Evolutionary conservation across 2,888 invertebrate genomes (phyloP).

Genomic region (Lasioglossum oenotherae): DNA sequence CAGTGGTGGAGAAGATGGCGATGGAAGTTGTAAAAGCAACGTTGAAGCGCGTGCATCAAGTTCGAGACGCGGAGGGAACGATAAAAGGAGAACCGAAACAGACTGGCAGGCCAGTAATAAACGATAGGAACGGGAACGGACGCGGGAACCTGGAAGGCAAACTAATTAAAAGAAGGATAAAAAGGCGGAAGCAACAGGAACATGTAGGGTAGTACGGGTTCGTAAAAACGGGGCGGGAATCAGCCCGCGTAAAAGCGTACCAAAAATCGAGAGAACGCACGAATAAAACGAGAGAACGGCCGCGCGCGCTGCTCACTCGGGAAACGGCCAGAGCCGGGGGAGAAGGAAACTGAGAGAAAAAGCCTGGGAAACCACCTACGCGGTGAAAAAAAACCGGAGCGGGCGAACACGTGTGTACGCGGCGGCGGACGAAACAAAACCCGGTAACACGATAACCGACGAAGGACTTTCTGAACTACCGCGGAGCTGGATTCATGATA

Average conservation of each 20-base stretch:
- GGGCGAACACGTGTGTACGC: neutral
- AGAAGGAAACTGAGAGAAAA: neutral
- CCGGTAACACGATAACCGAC: neutral
- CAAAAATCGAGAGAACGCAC: constrained; percentile 30
- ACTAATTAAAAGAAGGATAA: constrained; percentile 41
- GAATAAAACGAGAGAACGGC: constrained; percentile 16
- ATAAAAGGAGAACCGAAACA: constrained; percentile 14
- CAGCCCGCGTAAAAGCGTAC: constrained; percentile 27
- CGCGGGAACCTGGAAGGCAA: constrained; percentile 14
- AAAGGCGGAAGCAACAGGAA: neutral
- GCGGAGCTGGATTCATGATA: neutral
- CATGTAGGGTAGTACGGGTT: neutral
- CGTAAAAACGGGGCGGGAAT: constrained; percentile 22
- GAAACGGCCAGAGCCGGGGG: neutral
- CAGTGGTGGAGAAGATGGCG: neutral
- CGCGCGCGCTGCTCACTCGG: neutral
- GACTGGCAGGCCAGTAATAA: neutral
- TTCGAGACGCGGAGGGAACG: neutral
- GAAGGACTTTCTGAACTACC: neutral
- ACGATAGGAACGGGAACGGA: constrained; percentile 23
- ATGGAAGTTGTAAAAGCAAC: constrained; percentile 6
- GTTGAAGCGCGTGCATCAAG: constrained; percentile 21
- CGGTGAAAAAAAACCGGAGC: neutral
- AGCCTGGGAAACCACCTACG: neutral
- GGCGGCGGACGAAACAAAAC: constrained; percentile 6